Base-by-base conservation (phyloP, 2,888 invertebrate species). In the Oligia latruncula region DNA sequence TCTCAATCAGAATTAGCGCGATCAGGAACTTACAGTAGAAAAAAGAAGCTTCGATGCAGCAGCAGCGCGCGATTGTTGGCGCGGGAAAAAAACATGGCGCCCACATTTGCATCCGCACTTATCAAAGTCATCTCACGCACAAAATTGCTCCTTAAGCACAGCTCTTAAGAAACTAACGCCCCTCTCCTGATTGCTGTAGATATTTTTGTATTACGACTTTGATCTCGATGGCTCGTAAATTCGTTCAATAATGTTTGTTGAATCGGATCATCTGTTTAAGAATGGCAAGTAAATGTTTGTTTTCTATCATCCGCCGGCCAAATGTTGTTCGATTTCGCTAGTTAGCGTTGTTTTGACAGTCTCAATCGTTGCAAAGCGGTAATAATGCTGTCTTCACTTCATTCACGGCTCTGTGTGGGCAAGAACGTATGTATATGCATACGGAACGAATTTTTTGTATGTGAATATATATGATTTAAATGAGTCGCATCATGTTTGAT, bases 281-380 rank as follows among this genome's bases (percentile, higher is more conserved):
- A 95, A 95, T 94, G 95, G 94, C 94, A 93, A 93, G 94, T 95
- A 93, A 94, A 92, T 96, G 96, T 96, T 96, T 96, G 95, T 96
- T 96, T 96, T 95, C 95, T 95, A 96, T 96, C 96, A 95, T 93
- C 94, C 95, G 93, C 90, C 93, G 92, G 93, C 93, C 95, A 93
- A 95, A 95, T 94, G 96, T 95, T 95, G 94, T 95, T 94, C 92
- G 94, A 94, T 95, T 95, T 93, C 92, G 95, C 95, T 95, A 95
- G 95, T 95, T 95, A 94, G 92, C 92, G 93, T 91, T 96, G 96
- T 96, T 96, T 96, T 96, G 96, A 96, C 96, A 96, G 94, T 92
- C 93, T 95, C 95, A 94, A 93, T 96, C 95, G 95, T 90, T 92
- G 90, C 88, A 84, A 88, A 88, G 90, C 91, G 88, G 92, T 92